Evolutionary conservation across 2,113 vertebrate genomes (phyloP).

Genomic region (Nycticryphes semicollaris): DNA sequence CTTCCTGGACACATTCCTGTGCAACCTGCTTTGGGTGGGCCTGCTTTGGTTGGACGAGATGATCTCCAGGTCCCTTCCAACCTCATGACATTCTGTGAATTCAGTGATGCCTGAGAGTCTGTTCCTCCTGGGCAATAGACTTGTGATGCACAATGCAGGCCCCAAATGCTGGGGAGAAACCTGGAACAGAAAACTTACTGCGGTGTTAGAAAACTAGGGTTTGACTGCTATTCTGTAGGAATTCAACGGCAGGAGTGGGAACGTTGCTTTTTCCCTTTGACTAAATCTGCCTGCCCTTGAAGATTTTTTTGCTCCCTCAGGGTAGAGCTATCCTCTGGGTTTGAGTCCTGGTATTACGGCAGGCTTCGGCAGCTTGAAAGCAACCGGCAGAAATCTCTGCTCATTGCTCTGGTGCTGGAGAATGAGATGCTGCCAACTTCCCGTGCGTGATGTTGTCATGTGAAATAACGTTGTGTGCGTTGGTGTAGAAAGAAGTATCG

Average conservation of each 20-base stretch:
- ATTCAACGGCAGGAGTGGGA: neutral
- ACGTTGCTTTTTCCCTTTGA: neutral
- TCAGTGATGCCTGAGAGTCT: neutral
- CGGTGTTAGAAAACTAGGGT: neutral
- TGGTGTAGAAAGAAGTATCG: neutral
- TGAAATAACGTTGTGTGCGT: neutral
- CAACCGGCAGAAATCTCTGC: neutral
- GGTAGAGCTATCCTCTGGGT: neutral
- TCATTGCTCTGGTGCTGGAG: neutral
- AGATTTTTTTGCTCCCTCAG: neutral
- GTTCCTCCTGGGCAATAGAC: neutral
- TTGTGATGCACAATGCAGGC: rapidly evolving
- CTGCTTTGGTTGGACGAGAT: too few relatives aligned
- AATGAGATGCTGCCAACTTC: neutral
- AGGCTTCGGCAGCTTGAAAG: neutral
- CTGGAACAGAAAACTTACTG: neutral
- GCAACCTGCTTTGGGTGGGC: too few relatives aligned
- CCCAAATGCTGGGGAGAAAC: neutral
- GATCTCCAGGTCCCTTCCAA: too few relatives aligned
- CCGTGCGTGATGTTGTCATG: rapidly evolving
- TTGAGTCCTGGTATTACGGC: rapidly evolving
- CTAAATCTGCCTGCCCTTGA: neutral
- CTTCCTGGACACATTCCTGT: too few relatives aligned
- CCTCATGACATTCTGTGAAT: too few relatives aligned
- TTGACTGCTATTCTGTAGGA: neutral